Percentiles rank a stretch among this genome's conserved stretches.
phyloP scores from a whole-genome alignment of 2,888 invertebrate species.

The Leucoptera coffeella region DNA sequence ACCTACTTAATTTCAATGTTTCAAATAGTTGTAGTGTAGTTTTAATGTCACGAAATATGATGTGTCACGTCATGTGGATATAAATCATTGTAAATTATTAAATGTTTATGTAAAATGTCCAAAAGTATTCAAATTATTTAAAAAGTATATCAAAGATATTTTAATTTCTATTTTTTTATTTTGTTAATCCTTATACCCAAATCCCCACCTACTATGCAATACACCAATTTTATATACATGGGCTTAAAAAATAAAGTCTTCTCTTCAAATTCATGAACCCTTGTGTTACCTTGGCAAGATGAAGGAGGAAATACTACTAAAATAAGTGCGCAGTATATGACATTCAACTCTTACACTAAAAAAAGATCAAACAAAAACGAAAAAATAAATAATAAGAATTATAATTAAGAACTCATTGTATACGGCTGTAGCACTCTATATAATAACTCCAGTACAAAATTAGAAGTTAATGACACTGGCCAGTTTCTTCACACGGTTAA shows the following conservation, averaged over 20 bases:
- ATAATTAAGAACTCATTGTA: constrained; percentile 5
- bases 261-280: no score
- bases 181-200: constrained; percentile 16
- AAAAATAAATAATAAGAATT: no score
- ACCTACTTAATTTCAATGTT: constrained; percentile 43
- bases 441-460: constrained; percentile 10
- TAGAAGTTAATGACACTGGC: constrained; percentile 99
- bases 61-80: constrained; percentile 50
- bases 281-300: no score
- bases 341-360: no score
- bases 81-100: constrained; percentile 55
- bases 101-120: constrained; percentile 56
- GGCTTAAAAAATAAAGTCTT: no score
- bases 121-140: constrained; percentile 55
- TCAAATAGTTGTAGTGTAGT: constrained; percentile 47
- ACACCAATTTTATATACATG: no score
- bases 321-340: no score
- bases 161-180: constrained; percentile 39
- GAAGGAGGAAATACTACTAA: no score
- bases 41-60: constrained; percentile 45
- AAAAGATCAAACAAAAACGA: no score
- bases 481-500: constrained; percentile 97
- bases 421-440: no score
- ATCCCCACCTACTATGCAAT: no score
- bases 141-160: constrained; percentile 36